Evolutionary conservation across 2,797 vertebrate species (phyloP).

Genomic region (Odontamblyopus rebecca): DNA sequence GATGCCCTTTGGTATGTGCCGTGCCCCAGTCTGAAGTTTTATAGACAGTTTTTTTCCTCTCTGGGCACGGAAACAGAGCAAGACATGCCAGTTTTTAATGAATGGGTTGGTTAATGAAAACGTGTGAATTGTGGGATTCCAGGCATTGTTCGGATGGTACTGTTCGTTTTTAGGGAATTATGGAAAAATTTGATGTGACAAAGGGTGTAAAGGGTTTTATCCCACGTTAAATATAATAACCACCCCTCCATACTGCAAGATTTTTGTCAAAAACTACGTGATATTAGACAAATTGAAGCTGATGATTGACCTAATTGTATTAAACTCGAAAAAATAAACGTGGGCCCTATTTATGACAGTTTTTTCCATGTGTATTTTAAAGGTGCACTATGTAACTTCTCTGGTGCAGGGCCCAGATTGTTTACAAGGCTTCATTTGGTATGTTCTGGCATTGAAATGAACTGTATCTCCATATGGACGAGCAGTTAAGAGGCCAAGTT

Average conservation of each 20-base stretch:
- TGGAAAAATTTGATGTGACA: not conserved
- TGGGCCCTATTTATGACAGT: too few relatives aligned
- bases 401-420: too few relatives aligned
- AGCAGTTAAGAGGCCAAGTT: too few relatives aligned
- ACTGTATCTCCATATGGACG: too few relatives aligned
- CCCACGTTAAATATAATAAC: not conserved
- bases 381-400: too few relatives aligned
- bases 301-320: too few relatives aligned
- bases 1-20: constrained; percentile 67
- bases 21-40: constrained; percentile 47
- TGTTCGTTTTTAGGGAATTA: constrained; percentile 13
- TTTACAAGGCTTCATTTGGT: too few relatives aligned
- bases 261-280: not conserved
- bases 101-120: constrained; percentile 58
- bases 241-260: too few relatives aligned
- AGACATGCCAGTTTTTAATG: constrained; percentile 61
- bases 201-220: not conserved
- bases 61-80: constrained; percentile 26
- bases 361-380: too few relatives aligned
- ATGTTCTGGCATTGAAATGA: too few relatives aligned
- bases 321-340: too few relatives aligned
- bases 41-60: constrained; percentile 27
- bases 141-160: constrained; percentile 29
- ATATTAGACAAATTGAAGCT: too few relatives aligned
- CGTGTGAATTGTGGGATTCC: constrained; percentile 44